Evolutionary conservation across 2,113 vertebrate genomes (phyloP).

Genomic region (Trogon surrucura): DNA sequence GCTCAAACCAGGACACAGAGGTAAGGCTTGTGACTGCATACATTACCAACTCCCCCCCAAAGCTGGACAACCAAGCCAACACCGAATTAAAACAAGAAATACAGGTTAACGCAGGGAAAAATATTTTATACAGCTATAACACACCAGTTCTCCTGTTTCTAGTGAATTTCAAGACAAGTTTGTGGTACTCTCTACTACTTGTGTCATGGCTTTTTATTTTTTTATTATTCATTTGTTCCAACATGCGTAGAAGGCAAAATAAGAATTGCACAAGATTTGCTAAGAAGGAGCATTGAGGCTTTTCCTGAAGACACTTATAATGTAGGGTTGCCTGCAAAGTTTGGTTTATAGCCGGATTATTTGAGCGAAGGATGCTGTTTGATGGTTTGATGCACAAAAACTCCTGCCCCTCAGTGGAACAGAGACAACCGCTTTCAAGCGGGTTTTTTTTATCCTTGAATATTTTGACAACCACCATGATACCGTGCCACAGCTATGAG

Average conservation of each 20-base stretch:
- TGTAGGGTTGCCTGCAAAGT: neutral
- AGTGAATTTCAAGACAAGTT: neutral
- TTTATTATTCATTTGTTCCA: neutral
- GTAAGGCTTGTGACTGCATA: neutral
- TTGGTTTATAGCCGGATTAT: neutral
- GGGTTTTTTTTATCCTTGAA: neutral
- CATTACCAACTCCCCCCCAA: neutral
- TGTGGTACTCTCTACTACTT: neutral
- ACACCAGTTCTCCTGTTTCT: neutral
- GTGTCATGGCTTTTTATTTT: neutral
- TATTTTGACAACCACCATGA: fast-evolving
- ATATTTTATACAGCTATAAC: neutral
- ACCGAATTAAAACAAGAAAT: neutral
- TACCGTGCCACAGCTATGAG: fast-evolving
- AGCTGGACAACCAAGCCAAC: neutral
- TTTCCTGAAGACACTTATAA: neutral
- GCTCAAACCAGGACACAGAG: neutral
- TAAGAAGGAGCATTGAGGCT: neutral
- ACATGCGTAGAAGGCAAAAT: neutral
- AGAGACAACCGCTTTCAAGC: neutral
- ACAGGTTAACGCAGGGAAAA: neutral
- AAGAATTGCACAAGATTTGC: neutral
- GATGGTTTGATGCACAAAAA: neutral
- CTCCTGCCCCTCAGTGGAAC: neutral
- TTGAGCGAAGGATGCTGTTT: neutral